Base-by-base conservation (phyloP, 2,888 invertebrate species). In the Ectemnius continuus region DNA sequence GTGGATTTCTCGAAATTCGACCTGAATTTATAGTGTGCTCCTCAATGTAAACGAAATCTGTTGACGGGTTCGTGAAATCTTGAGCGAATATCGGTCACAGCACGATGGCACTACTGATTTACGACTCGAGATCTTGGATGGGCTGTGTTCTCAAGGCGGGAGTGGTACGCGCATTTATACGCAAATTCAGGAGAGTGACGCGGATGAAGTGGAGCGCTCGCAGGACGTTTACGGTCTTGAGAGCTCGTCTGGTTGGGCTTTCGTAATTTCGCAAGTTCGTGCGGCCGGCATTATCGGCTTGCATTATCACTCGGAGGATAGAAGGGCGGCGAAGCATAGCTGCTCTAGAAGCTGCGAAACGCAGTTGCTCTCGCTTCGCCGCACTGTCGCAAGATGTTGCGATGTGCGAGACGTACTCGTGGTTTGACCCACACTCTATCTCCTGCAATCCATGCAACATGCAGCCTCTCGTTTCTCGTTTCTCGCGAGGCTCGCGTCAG, bases 361-460 rank as follows among this genome's bases (percentile, higher is more conserved):
- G n/a, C 45, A 46, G 61, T 70, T 70, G 52, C 36, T 6, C 36
- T 6, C 36, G 36, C 1, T 11, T 36, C 36, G 16, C 62, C 6
- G 59, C 18, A 48, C 56, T 52, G 67, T 57, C 67, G 52, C 68
- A 66, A 68, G 64, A 63, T 36, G 36, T 36, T 36, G 5, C 66
- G 61, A 14, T 48, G 36, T 46, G 62, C 62, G 56, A 56, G 28
- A 28, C 65, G 62, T 16, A 62, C 59, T 16, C 63, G 58, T 26
- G 26, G 63, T 60, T 20, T 14, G 52, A 16, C 36, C 36, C 36
- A 11, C 36, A 11, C 36, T 36, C 6, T 8, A 36, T 36, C 36
- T 36, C 36, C 6, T 36, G 11, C 11, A 36, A 36, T 36, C 8
- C 36, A 36, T 36, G 11, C 2, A 2, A 36, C 28, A 36, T 36